Percentiles rank a stretch among this genome's conserved stretches.
These are phyloP conservation scores for Orthonychiurus folsomi DNA, from an alignment of 2,888 invertebrate species.

Conservation along the genomic window DNA sequence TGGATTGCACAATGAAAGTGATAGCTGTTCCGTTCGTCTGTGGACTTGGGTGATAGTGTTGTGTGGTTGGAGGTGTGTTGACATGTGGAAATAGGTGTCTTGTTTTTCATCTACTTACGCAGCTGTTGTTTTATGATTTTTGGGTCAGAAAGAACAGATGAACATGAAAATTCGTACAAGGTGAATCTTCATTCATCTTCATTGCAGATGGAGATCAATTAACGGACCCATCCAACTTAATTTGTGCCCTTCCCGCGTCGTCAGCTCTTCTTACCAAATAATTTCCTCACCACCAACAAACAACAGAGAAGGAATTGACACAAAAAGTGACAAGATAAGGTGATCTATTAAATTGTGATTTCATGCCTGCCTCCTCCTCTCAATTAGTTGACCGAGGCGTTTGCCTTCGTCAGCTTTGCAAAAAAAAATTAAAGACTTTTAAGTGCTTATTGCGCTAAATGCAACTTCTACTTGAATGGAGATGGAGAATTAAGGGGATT, in stretches of 20 bases:
- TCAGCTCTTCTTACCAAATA: no score
- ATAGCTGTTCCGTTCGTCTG: neutral
- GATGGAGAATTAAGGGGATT: no score
- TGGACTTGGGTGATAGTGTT: neutral
- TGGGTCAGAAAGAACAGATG: neutral
- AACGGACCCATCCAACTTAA: neutral
- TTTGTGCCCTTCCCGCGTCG: neutral
- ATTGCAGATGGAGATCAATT: neutral
- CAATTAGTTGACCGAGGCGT: no score
- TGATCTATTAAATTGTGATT: neutral
- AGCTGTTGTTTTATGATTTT: neutral
- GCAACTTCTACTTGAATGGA: no score
- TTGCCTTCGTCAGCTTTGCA: no score
- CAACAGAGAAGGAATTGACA: neutral
- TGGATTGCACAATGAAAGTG: neutral
- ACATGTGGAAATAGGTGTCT: neutral
- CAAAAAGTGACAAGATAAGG: neutral
- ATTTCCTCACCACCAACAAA: no score
- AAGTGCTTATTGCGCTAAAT: no score
- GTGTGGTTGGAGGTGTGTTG: neutral
- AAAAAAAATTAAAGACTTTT: no score
- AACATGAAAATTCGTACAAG: neutral
- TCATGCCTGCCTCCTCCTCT: no score
- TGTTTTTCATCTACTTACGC: no score
- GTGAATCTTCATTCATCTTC: neutral